Percentiles rank a stretch among this genome's conserved stretches.
Conservation (phyloP, 2,888 invertebrate species). For the Scaptomyza flava region DNA sequence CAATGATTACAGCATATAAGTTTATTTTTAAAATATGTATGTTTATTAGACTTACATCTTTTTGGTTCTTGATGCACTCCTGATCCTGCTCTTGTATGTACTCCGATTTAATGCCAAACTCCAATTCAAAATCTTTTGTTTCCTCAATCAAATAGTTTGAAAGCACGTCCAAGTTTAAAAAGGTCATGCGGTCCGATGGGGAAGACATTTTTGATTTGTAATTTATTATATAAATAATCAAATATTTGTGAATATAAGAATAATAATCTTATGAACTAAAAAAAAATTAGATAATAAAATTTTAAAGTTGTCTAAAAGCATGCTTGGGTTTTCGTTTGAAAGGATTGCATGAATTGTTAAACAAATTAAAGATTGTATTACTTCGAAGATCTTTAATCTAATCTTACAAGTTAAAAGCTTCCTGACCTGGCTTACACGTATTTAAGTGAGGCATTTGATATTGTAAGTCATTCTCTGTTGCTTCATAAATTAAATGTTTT, state of each 20-base stretch:
- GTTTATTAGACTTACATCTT: slow-evolving; percentile 37
- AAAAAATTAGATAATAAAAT: neutral
- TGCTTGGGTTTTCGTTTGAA: neutral
- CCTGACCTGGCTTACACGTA: no score
- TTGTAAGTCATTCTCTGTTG: no score
- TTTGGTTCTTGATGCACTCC: slow-evolving; percentile 28
- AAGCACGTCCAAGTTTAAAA: slow-evolving; percentile 58
- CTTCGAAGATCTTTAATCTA: neutral
- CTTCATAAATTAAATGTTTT: no score
- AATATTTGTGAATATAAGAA: neutral
- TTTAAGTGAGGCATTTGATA: no score
- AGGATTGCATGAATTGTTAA: no score
- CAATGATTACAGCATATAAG: neutral
- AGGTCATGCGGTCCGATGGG: slow-evolving; percentile 45
- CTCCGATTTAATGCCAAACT: slow-evolving; percentile 53
- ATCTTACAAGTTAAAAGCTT: neutral
- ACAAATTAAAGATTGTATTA: no score
- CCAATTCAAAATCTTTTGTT: slow-evolving; percentile 41
- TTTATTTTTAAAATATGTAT: neutral
- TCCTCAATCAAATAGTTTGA: slow-evolving; percentile 49
- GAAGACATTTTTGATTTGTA: slow-evolving; percentile 38
- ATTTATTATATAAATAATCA: neutral
- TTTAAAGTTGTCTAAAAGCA: neutral
- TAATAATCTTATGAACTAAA: neutral
- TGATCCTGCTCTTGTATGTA: slow-evolving; percentile 53